A percentile compares a stretch with the other conserved stretches of the same genome.
Evolutionary conservation across 2,113 vertebrate genomes (phyloP).

Genomic region (Bothrops jararaca): DNA sequence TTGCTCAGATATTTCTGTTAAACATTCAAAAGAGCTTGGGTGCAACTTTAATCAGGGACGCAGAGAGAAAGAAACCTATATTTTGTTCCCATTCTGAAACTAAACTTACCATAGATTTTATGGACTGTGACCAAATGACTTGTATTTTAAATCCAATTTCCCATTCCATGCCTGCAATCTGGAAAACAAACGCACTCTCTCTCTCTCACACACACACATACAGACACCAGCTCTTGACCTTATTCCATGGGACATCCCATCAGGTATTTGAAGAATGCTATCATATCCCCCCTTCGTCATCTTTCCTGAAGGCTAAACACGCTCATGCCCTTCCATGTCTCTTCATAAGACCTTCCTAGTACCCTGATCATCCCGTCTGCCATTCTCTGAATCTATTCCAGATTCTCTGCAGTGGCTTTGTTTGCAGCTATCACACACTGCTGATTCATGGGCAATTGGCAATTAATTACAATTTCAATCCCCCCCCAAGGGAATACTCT

Average conservation of each 20-base stretch:
- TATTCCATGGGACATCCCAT: background rate
- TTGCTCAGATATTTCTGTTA: background rate
- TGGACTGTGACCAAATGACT: background rate
- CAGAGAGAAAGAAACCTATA: background rate
- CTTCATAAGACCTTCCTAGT: background rate
- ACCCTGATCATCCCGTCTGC: background rate
- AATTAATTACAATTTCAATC: background rate
- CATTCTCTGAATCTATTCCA: background rate
- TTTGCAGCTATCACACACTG: background rate
- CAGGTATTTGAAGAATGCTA: background rate
- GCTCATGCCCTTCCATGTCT: background rate
- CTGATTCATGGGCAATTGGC: background rate
- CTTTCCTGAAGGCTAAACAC: background rate
- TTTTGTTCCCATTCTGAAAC: background rate
- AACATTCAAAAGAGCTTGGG: background rate
- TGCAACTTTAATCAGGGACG: background rate
- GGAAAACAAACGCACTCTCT: background rate
- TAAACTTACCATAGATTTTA: background rate
- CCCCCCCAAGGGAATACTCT: background rate
- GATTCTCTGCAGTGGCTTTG: background rate
- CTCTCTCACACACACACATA: background rate
- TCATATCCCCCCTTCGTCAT: background rate
- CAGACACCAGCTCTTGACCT: background rate
- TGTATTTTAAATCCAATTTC: background rate
- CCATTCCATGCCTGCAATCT: background rate